Evolutionary conservation across 2,888 invertebrate genomes (phyloP).

Genomic region (Nomada goodeniana): DNA sequence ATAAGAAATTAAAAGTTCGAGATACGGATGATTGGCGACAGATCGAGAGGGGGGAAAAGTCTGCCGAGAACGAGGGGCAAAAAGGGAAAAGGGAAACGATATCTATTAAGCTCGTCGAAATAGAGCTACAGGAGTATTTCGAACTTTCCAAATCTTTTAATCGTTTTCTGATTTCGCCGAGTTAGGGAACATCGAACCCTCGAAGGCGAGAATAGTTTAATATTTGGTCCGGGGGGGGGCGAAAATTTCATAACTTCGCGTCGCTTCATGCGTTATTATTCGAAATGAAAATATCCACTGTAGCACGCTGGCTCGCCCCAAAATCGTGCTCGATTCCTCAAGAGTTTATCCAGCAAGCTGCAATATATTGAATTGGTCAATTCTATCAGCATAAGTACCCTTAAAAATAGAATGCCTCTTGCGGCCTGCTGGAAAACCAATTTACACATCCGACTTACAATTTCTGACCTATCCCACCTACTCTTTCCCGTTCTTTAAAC

Average conservation of each 20-base stretch:
- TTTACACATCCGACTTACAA: constrained; percentile 21
- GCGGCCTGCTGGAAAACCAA: constrained; percentile 7
- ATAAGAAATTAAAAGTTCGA: constrained; percentile 25
- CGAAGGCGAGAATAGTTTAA: too few relatives aligned
- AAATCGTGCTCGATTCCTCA: not conserved
- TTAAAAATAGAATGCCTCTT: not conserved
- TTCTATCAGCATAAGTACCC: not conserved
- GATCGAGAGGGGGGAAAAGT: not conserved
- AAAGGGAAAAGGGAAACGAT: too few relatives aligned
- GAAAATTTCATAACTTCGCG: too few relatives aligned
- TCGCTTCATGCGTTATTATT: too few relatives aligned
- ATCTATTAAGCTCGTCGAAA: not conserved
- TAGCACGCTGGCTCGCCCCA: not conserved
- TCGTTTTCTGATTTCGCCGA: too few relatives aligned
- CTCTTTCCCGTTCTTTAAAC: not conserved
- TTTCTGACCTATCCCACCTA: not conserved
- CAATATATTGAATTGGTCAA: constrained; percentile 10
- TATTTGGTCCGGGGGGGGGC: too few relatives aligned
- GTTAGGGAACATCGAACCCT: too few relatives aligned
- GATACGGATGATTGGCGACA: constrained; percentile 8
- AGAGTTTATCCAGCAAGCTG: not conserved
- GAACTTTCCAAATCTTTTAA: not conserved
- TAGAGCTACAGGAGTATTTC: not conserved
- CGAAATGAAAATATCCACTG: too few relatives aligned
- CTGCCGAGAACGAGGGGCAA: not conserved